Percentiles rank a stretch among this genome's conserved stretches.
Conservation (phyloP, 1,140 invertebrate species). For the Drosophila orena region DNA sequence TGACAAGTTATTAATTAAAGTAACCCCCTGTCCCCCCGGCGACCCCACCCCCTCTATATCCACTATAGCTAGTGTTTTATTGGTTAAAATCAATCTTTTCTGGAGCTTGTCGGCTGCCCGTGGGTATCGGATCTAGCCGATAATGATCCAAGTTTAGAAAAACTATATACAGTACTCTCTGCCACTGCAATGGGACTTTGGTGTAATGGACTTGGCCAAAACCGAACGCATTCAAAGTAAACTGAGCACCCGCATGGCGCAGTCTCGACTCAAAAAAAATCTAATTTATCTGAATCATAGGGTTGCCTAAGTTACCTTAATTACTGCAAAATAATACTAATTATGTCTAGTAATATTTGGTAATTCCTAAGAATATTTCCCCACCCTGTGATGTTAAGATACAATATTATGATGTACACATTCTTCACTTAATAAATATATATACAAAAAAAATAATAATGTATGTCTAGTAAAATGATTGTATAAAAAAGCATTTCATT, state of each 20-base stretch:
- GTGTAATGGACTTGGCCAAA: background rate
- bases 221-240: slow-evolving; percentile 1
- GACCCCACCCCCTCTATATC: too few relatives aligned
- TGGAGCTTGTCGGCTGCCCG: background rate
- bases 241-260: slow-evolving; percentile 19
- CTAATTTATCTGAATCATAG: slow-evolving; percentile 21
- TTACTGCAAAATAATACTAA: background rate
- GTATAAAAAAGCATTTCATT: too few relatives aligned
- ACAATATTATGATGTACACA: too few relatives aligned
- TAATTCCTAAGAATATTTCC: too few relatives aligned
- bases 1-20: slow-evolving; percentile 84
- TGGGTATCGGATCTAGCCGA: background rate
- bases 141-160: slow-evolving; percentile 1
- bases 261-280: slow-evolving; percentile 21
- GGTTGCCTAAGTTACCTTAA: background rate
- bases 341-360: too few relatives aligned
- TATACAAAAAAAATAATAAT: too few relatives aligned
- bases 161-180: background rate
- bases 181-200: too few relatives aligned
- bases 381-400: too few relatives aligned
- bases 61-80: slow-evolving; percentile 9
- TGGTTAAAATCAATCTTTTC: slow-evolving; percentile 37
- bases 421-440: too few relatives aligned
- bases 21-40: slow-evolving; percentile 39
- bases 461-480: too few relatives aligned